Evolutionary conservation across 2,888 invertebrate genomes (phyloP).

Genomic region (Phortica okadai): DNA sequence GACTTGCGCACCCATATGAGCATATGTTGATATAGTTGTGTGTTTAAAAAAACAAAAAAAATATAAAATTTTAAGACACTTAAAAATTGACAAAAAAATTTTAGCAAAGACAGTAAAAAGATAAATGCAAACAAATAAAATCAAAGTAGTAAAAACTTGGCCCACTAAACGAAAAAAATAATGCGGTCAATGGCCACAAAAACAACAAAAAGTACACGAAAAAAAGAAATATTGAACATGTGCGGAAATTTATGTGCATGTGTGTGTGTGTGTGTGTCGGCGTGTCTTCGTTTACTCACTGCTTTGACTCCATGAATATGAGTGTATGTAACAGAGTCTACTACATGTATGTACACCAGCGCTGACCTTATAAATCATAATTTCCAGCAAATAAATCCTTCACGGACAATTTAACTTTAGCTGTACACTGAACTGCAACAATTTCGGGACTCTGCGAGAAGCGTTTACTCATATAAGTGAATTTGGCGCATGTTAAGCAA

Average conservation of each 20-base stretch:
- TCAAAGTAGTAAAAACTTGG: conserved; percentile 33
- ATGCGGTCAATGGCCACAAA: conserved; percentile 57
- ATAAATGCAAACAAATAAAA: background rate
- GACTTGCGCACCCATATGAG: too few species aligned
- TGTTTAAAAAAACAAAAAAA: too few species aligned
- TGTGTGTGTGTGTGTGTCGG: conserved; percentile 43
- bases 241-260: conserved; percentile 21
- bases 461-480: background rate
- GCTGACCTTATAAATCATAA: conserved; percentile 66
- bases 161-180: conserved; percentile 43
- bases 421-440: conserved; percentile 57
- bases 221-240: background rate
- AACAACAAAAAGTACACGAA: conserved; percentile 35
- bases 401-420: conserved; percentile 63
- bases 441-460: background rate
- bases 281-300: conserved; percentile 42
- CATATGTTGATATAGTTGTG: too few species aligned
- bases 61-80: background rate
- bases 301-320: conserved; percentile 28
- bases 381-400: conserved; percentile 67
- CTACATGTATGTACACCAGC: conserved; percentile 43
- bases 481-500: conserved; percentile 9
- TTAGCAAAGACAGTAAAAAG: conserved; percentile 7
- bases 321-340: background rate
- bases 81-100: too few species aligned